Conservation (phyloP, 1,140 invertebrate species). For the Cepaea nemoralis region DNA sequence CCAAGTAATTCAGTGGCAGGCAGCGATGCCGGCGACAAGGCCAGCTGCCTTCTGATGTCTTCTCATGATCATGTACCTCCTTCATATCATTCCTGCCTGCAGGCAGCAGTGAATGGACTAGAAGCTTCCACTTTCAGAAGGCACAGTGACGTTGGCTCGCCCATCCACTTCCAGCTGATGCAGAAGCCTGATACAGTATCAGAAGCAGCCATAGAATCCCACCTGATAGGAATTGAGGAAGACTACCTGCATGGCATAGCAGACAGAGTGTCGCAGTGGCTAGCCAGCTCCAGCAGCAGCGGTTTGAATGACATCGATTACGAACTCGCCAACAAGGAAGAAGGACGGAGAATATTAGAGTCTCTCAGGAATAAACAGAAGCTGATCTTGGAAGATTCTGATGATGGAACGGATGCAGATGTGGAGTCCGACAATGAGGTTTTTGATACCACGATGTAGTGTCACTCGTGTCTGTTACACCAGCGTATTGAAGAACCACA, state of each 20-base stretch:
- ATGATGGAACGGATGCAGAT: conserved; percentile 35
- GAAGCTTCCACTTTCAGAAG: conserved; percentile 38
- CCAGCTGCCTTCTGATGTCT: conserved; percentile 52
- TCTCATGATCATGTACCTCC: conserved; percentile 56
- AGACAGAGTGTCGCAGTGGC: conserved; percentile 59
- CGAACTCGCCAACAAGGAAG: background rate
- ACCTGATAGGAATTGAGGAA: conserved; percentile 57
- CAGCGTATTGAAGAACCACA: background rate
- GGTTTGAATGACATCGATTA: background rate
- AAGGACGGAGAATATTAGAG: conserved; percentile 25
- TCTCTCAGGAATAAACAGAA: conserved; percentile 21
- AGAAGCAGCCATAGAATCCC: conserved; percentile 45
- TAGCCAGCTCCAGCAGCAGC: conserved; percentile 43
- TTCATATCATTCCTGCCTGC: conserved; percentile 58
- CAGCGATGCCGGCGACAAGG: conserved; percentile 50
- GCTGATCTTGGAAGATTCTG: background rate
- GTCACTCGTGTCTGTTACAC: background rate
- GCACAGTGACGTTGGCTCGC: conserved; percentile 53
- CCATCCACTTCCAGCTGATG: conserved; percentile 61
- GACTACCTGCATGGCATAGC: conserved; percentile 56
- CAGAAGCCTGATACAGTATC: conserved; percentile 39
- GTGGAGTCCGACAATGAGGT: conserved; percentile 32
- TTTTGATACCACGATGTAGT: conserved; percentile 19
- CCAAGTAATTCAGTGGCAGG: conserved; percentile 38
- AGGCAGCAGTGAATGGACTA: conserved; percentile 41